Conservation (phyloP, 2,888 invertebrate genomes). For the Apamea epomidion region DNA sequence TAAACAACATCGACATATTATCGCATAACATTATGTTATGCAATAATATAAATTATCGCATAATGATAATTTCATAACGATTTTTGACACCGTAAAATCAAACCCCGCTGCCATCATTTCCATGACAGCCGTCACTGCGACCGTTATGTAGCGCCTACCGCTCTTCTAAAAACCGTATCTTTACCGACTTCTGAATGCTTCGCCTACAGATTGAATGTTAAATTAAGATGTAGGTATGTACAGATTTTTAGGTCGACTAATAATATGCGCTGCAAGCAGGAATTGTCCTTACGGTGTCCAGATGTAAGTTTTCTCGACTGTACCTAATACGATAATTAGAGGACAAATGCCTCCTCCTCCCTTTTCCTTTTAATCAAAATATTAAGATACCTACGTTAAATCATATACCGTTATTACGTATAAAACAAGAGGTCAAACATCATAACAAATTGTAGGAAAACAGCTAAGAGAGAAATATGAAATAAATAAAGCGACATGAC, state of each 20-base stretch:
- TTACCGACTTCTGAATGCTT: not conserved
- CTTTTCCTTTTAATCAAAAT: too few species aligned
- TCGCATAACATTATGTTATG: too few species aligned
- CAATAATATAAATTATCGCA: too few species aligned
- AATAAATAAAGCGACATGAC: slow-evolving; percentile 54
- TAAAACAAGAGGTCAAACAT: not conserved
- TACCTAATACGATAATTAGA: too few species aligned
- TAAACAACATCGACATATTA: too few species aligned
- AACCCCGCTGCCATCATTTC: not conserved
- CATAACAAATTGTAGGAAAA: slow-evolving; percentile 4
- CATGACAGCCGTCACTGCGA: not conserved
- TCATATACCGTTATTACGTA: not conserved
- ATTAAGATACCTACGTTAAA: not conserved
- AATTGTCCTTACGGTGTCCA: too few species aligned
- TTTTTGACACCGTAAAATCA: not conserved
- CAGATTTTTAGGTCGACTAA: too few species aligned
- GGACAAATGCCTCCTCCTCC: not conserved
- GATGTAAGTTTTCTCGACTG: too few species aligned
- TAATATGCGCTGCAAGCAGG: too few species aligned
- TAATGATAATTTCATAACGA: too few species aligned
- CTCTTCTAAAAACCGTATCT: not conserved
- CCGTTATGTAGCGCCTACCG: too few species aligned
- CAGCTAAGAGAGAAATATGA: slow-evolving; percentile 20
- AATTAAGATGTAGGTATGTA: not conserved
- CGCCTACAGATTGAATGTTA: not conserved